Evolutionary conservation across 2,797 vertebrate species (phyloP), one percentile per base, ranked within the genome.

Genomic region (Pogonophryne albipinna): DNA sequence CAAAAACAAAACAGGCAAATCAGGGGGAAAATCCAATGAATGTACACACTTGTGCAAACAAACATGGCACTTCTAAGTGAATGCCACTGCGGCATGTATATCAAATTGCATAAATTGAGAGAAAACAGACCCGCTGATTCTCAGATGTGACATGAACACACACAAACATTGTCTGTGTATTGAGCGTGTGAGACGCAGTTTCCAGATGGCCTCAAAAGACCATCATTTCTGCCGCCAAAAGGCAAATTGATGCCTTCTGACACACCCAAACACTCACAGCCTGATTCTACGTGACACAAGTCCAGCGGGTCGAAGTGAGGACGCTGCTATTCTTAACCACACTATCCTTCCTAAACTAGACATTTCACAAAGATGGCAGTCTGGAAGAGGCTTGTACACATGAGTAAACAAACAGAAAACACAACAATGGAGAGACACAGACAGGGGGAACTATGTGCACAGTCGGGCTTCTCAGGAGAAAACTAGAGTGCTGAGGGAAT

Each of bases 11-110:
- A 77, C 67, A 50, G 60, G 27, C 27, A 27, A 27, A 27, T 27
- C 70, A 52, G 64, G 12, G 41, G 42, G 72, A 57, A 78, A 78
- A 80, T 79, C 71, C 55, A 71, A 55, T 61, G 78, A 77, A 6
- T 72, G 31, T 14, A 34, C 60, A 79, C 45, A 55, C 34, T 7
- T 38, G 73, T 44, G 72, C 66, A 66, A 46, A 59, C 51, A 70
- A 70, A 58, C 62, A 71, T 2, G 59, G 46, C 63, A 41, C 1
- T 3, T 67, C 47, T 62, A 44, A 78, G 64, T 58, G 59, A 38
- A 75, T 60, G 67, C 72, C 63, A 79, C 69, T 82, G 75, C 50
- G 68, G 79, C 78, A 58, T 60, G 34, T 76, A 85, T 66, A 80
- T 74, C 46, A 38, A 42, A 20, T 75, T 67, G 62, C 80, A 73